These are phyloP conservation scores for Lymantria monacha DNA, from an alignment of 2,888 invertebrate genomes.

Conservation along the genomic window DNA sequence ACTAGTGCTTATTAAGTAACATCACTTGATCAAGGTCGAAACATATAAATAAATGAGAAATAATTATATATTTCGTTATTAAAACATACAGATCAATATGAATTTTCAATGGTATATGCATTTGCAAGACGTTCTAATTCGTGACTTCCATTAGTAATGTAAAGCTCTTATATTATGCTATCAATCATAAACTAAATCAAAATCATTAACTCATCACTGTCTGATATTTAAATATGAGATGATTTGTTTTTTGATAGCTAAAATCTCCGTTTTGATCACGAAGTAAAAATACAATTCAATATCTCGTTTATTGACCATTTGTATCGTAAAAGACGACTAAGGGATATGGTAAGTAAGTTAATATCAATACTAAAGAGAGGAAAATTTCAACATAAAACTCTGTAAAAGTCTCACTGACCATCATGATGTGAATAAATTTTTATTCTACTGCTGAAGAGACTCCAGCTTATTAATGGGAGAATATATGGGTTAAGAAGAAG, in stretches of 20 bases:
- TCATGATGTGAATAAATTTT: no score
- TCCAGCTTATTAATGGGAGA: no score
- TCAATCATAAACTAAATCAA: constrained; percentile 31
- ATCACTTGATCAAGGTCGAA: constrained; percentile 3
- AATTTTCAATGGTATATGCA: constrained; percentile 29
- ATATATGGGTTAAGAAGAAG: no score
- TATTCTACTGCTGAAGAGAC: no score
- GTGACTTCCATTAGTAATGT: constrained; percentile 41
- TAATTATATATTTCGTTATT: constrained; percentile 3
- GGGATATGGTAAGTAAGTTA: no score
- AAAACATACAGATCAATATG: constrained; percentile 5
- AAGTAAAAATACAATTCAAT: no score
- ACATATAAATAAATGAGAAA: constrained; percentile 1
- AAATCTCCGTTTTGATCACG: no score
- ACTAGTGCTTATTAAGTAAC: not conserved
- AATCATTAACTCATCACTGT: not conserved
- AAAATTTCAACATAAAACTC: no score
- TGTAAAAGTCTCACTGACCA: no score
- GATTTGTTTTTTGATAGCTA: not conserved
- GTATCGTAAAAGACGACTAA: no score
- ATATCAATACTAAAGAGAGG: no score
- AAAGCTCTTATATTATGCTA: constrained; percentile 42
- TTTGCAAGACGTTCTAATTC: constrained; percentile 42
- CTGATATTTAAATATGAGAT: not conserved
- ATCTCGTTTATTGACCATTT: no score